Conservation (phyloP, 1,140 invertebrate species). For the Drusus annulatus region DNA sequence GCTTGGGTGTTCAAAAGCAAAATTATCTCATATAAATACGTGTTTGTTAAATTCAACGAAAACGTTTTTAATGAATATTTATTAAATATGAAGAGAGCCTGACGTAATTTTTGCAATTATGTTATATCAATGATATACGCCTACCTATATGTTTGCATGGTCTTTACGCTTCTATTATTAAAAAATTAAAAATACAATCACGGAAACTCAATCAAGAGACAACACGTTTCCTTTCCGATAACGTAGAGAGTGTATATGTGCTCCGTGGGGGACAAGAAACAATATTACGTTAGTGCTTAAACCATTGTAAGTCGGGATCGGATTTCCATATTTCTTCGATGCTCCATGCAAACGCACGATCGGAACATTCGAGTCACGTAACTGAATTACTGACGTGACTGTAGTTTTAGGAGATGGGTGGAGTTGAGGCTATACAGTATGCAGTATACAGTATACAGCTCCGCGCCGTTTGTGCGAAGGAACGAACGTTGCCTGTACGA, state of each 20-base stretch:
- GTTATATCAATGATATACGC: too few relatives aligned
- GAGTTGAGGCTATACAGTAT: neutral
- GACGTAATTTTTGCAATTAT: too few relatives aligned
- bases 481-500: slow-evolving; percentile 17
- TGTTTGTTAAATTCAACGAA: slow-evolving; percentile 12
- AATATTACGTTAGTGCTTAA: slow-evolving; percentile 9
- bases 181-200: slow-evolving; percentile 13
- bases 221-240: slow-evolving; percentile 13
- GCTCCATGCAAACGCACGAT: slow-evolving; percentile 11
- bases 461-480: neutral
- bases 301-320: slow-evolving; percentile 32
- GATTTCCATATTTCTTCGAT: slow-evolving; percentile 40
- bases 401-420: slow-evolving; percentile 29
- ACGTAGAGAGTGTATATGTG: slow-evolving; percentile 5
- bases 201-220: slow-evolving; percentile 16
- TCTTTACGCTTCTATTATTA: neutral
- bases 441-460: too few relatives aligned
- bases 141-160: neutral
- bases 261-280: neutral
- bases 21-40: slow-evolving; percentile 39
- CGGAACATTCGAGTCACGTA: slow-evolving; percentile 37
- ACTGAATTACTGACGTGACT: slow-evolving; percentile 39
- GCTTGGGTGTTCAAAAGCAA: neutral
- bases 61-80: too few relatives aligned
- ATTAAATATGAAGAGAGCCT: too few relatives aligned